Evolutionary conservation across 1,140 invertebrate species (phyloP).

Genomic region (Macrobrachium rosenbergii): DNA sequence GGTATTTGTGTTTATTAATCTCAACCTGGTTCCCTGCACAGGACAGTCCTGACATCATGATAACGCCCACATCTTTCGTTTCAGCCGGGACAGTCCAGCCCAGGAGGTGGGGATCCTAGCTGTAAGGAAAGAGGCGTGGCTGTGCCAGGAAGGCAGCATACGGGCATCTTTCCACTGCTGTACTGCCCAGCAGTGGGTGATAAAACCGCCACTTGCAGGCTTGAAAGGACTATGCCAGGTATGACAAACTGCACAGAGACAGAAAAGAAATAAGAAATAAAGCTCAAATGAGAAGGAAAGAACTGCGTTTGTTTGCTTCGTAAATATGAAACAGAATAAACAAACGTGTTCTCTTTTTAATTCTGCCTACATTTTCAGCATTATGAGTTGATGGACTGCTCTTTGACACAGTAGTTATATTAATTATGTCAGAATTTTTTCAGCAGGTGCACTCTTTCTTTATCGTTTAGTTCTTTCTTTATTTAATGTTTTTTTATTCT

Average conservation of each 20-base stretch:
- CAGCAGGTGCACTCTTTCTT: too few species aligned
- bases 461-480: too few species aligned
- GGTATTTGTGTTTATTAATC: too few species aligned
- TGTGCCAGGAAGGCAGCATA: constrained; percentile 70
- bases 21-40: not conserved
- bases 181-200: constrained; percentile 81
- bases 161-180: constrained; percentile 84
- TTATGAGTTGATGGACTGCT: too few species aligned
- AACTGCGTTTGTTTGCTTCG: too few species aligned
- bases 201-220: constrained; percentile 78
- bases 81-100: constrained; percentile 61
- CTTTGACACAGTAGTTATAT: too few species aligned
- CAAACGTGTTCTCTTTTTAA: too few species aligned
- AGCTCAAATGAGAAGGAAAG: too few species aligned
- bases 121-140: constrained; percentile 68
- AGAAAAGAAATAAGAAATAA: too few species aligned
- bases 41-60: constrained; percentile 47
- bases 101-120: constrained; percentile 69
- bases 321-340: too few species aligned
- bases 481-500: not conserved
- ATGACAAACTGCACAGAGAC: not conserved
- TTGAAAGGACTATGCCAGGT: constrained; percentile 78
- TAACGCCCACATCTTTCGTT: not conserved
- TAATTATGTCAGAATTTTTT: too few species aligned
- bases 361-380: too few species aligned